These are phyloP conservation scores for Oreortyx pictus DNA, from an alignment of 2,797 vertebrate genomes.

Conservation along the genomic window DNA sequence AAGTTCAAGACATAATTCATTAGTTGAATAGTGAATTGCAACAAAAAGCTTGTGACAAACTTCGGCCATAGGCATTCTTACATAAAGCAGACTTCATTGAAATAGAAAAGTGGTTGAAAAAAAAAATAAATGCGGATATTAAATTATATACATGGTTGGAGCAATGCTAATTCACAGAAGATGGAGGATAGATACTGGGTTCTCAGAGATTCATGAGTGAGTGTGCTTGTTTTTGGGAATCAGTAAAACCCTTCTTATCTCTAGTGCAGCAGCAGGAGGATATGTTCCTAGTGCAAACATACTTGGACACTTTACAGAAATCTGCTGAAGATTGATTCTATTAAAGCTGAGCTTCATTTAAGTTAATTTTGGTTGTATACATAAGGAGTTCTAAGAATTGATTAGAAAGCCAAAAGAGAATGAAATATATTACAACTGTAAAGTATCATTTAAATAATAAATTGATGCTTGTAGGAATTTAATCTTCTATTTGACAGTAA, in stretches of 20 bases:
- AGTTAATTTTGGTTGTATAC: constrained; percentile 7
- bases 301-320: constrained; percentile 23
- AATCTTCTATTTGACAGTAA: not conserved
- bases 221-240: not conserved
- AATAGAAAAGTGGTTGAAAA: not conserved
- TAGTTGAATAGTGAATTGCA: constrained; percentile 22
- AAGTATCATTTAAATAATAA: not conserved
- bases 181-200: not conserved
- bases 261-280: not conserved
- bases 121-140: not conserved
- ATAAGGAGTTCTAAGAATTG: not conserved
- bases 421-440: not conserved
- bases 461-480: not conserved
- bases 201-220: not conserved
- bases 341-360: constrained; percentile 7
- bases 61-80: not conserved
- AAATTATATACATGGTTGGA: not conserved
- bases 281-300: not conserved
- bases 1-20: constrained; percentile 11
- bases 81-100: not conserved
- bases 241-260: not conserved
- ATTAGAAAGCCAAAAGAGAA: not conserved
- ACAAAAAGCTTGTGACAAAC: constrained; percentile 30
- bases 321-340: constrained; percentile 11
- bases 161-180: not conserved